Conservation (phyloP, 2,113 vertebrate genomes). For the Colistium nudipinnis region DNA sequence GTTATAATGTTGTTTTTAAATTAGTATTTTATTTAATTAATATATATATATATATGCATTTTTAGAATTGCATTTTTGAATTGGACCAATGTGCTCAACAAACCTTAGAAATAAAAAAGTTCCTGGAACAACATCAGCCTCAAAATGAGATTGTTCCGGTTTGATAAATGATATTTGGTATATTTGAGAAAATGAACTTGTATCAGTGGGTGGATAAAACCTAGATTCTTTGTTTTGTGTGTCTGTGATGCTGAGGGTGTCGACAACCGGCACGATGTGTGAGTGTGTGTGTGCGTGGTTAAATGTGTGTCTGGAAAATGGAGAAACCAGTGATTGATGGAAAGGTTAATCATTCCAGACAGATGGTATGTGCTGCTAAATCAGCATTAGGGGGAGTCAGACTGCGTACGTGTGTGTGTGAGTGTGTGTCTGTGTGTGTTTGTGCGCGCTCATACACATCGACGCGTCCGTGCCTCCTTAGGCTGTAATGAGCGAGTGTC, state of each 20-base stretch:
- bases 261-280: background rate
- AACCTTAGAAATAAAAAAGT: background rate
- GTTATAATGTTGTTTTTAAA: too few relatives aligned
- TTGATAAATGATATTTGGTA: background rate
- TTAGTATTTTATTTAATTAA: too few relatives aligned
- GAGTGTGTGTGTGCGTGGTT: background rate
- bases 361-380: slow-evolving; percentile 74
- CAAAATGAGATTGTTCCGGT: background rate
- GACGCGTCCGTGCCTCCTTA: slow-evolving; percentile 38
- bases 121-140: background rate
- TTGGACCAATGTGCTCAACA: too few relatives aligned
- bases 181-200: background rate
- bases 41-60: too few relatives aligned
- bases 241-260: slow-evolving; percentile 8
- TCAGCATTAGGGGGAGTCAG: slow-evolving; percentile 60
- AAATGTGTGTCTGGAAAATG: slow-evolving; percentile 55
- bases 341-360: slow-evolving; percentile 77
- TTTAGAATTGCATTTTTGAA: too few relatives aligned
- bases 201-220: background rate
- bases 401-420: slow-evolving; percentile 19
- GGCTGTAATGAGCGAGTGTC: slow-evolving; percentile 57
- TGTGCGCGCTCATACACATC: slow-evolving; percentile 3
- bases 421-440: slow-evolving; percentile 8
- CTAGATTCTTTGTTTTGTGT: background rate
- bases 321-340: slow-evolving; percentile 68